phyloP scores from a whole-genome alignment of 2,797 vertebrate species.

The Myiothlypis coronata region DNA sequence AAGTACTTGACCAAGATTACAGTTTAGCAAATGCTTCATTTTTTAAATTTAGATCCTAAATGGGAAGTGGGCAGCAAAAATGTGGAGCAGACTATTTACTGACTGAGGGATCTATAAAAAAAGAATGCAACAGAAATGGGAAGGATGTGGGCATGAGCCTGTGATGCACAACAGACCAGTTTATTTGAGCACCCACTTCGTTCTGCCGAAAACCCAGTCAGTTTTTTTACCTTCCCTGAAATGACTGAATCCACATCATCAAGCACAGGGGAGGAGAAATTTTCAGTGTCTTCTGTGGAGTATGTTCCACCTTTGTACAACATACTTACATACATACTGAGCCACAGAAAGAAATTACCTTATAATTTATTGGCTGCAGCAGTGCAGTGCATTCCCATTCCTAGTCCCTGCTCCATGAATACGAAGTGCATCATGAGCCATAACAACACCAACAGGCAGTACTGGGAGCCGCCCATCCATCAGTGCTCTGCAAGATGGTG shows the following conservation, averaged over 20 bases:
- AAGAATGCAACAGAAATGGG: neutral
- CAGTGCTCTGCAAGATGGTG: neutral
- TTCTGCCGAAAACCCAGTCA: neutral
- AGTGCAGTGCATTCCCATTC: neutral
- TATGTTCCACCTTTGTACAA: neutral
- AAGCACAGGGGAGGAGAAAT: neutral
- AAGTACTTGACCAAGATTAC: neutral
- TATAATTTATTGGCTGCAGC: neutral
- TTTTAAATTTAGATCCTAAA: neutral
- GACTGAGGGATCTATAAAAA: neutral
- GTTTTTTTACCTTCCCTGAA: neutral
- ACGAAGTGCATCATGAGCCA: neutral
- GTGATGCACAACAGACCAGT: neutral
- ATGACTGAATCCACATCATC: neutral
- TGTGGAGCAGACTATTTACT: neutral
- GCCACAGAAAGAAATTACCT: neutral
- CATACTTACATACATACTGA: neutral
- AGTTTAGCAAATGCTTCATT: neutral
- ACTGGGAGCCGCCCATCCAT: neutral
- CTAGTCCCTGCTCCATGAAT: neutral
- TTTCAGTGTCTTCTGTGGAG: neutral
- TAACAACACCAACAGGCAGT: neutral
- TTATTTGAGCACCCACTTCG: neutral
- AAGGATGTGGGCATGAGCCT: rapidly evolving
- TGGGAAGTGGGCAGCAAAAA: neutral